Evolutionary conservation across 2,113 vertebrate genomes (phyloP).

Genomic region (Antechinus flavipes): DNA sequence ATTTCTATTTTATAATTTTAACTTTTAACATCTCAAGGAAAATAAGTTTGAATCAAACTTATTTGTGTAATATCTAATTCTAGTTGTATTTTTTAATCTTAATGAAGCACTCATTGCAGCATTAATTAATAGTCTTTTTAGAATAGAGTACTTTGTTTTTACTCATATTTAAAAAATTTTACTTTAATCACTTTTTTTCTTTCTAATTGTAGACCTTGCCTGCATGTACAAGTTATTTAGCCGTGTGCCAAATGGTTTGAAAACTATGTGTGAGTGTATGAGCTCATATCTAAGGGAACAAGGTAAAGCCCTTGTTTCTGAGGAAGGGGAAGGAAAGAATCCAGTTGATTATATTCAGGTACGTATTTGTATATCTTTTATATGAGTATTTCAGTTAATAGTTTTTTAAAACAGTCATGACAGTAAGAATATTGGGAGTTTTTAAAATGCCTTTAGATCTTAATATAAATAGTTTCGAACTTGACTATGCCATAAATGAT

Average conservation of each 20-base stretch:
- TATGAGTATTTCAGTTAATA: not conserved
- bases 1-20: slow-evolving; percentile 34
- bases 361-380: slow-evolving; percentile 50
- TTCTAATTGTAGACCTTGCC: slow-evolving; percentile 90
- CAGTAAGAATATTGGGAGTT: slow-evolving; percentile 25
- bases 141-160: not conserved
- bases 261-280: slow-evolving; percentile 99
- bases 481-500: not conserved
- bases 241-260: slow-evolving; percentile 97
- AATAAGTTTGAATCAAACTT: not conserved
- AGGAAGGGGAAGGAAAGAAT: slow-evolving; percentile 98
- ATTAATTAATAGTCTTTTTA: not conserved
- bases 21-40: not conserved
- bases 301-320: slow-evolving; percentile 97
- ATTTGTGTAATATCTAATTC: slow-evolving; percentile 8
- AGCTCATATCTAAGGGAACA: slow-evolving; percentile 97
- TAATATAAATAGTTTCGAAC: not conserved
- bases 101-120: not conserved
- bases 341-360: slow-evolving; percentile 99
- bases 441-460: not conserved
- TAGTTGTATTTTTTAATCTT: slow-evolving; percentile 8
- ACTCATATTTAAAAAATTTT: slow-evolving; percentile 39
- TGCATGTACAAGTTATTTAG: slow-evolving; percentile 99
- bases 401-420: not conserved
- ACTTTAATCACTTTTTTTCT: slow-evolving; percentile 33